Evolutionary conservation across 2,113 vertebrate genomes (phyloP).

Genomic region (Myotis davidii): DNA sequence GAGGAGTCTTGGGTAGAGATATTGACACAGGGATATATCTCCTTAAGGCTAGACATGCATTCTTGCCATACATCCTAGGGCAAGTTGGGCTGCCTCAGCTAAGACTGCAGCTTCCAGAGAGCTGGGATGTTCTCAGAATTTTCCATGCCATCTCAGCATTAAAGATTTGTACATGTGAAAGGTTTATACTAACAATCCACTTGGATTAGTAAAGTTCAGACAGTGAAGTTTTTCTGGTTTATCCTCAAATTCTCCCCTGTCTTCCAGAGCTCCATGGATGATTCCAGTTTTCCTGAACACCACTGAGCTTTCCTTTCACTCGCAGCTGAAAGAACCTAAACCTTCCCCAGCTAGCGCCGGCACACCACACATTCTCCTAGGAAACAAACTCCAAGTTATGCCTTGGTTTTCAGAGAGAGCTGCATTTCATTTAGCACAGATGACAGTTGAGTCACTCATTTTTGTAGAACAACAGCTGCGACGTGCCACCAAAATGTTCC

Average conservation of each 20-base stretch:
- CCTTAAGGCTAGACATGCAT: neutral
- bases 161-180: neutral
- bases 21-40: neutral
- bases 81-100: neutral
- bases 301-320: neutral
- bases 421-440: constrained; percentile 50
- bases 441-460: constrained; percentile 63
- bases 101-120: neutral
- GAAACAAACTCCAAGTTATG: neutral
- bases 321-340: neutral
- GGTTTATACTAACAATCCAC: neutral
- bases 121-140: neutral
- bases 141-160: neutral
- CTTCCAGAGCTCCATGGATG: neutral
- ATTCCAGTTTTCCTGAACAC: constrained; percentile 20
- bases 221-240: neutral
- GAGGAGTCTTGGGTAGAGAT: neutral
- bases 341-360: neutral
- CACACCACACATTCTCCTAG: neutral
- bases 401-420: neutral
- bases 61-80: neutral
- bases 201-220: neutral
- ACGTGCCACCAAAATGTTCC: constrained; percentile 68
- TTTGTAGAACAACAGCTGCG: constrained; percentile 57
- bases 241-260: neutral